phyloP scores from a whole-genome alignment of 2,113 vertebrate genomes.

The Aphelocoma coerulescens region DNA sequence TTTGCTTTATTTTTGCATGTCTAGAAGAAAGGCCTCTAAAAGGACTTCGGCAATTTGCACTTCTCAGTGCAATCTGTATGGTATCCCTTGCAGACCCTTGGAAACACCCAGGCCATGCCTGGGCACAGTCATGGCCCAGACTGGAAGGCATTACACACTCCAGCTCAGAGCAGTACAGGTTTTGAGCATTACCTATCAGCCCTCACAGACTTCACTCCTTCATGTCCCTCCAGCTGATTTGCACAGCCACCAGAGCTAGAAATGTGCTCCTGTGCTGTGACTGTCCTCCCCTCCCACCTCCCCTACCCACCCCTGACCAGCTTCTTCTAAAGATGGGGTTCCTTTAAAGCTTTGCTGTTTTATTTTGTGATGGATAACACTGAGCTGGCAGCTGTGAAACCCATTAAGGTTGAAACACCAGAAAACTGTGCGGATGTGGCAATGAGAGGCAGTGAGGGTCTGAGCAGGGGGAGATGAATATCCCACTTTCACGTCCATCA shows the following conservation, averaged over 20 bases:
- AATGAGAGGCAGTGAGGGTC: neutral
- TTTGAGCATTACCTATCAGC: neutral
- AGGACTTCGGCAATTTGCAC: neutral
- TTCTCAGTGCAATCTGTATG: neutral
- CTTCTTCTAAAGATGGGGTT: neutral
- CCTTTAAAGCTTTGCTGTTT: constrained; percentile 7
- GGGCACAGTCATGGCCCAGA: neutral
- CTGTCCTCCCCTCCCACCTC: neutral
- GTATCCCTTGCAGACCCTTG: rapidly evolving
- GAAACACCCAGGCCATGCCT: neutral
- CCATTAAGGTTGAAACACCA: constrained; percentile 36
- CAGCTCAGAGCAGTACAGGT: rapidly evolving
- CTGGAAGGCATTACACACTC: neutral
- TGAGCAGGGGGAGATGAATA: neutral
- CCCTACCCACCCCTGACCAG: neutral
- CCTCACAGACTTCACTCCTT: neutral
- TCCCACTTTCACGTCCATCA: neutral
- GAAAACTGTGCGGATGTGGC: constrained; percentile 28
- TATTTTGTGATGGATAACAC: constrained; percentile 36
- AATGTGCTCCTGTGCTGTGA: neutral
- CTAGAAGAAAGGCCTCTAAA: neutral
- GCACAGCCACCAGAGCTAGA: neutral
- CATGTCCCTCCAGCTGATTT: neutral
- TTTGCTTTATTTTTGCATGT: neutral
- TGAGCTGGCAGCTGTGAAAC: constrained; percentile 60